Evolutionary conservation across 2,797 vertebrate genomes (phyloP).

Genomic region (Labroides dimidiatus): DNA sequence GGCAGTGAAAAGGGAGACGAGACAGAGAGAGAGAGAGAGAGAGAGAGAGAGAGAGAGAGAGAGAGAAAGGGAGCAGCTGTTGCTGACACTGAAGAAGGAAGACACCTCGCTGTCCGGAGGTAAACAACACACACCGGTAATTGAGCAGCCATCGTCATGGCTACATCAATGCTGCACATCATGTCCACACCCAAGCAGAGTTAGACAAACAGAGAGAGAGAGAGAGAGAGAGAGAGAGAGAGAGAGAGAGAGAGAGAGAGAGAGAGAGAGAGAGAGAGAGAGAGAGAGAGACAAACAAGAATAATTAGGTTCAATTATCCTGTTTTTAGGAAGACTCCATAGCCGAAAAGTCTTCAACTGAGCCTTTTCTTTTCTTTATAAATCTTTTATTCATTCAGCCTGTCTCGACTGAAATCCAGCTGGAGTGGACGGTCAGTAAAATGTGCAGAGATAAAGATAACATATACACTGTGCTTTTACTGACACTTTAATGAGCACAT

Average conservation of each 20-base stretch:
- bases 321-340: background rate
- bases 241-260: constrained; percentile 26
- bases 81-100: constrained; percentile 37
- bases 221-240: constrained; percentile 23
- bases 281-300: constrained; percentile 10
- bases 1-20: no score
- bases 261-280: constrained; percentile 26
- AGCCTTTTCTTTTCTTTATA: background rate
- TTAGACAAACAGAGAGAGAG: constrained; percentile 30
- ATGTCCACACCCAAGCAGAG: constrained; percentile 5
- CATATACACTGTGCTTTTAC: no score
- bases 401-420: background rate
- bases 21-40: constrained; percentile 9
- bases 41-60: constrained; percentile 27
- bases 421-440: background rate
- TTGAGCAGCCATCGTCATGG: constrained; percentile 61
- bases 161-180: constrained; percentile 55
- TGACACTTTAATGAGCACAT: no score
- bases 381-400: background rate
- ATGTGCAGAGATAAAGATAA: no score
- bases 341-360: background rate
- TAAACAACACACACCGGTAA: constrained; percentile 63
- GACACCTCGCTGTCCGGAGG: constrained; percentile 25
- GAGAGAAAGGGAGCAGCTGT: constrained; percentile 56
- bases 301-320: constrained; percentile 23